Percentiles rank a stretch among this genome's conserved stretches.
Evolutionary conservation across 2,888 invertebrate species (phyloP).

Genomic region (Hydraecia micacea): DNA sequence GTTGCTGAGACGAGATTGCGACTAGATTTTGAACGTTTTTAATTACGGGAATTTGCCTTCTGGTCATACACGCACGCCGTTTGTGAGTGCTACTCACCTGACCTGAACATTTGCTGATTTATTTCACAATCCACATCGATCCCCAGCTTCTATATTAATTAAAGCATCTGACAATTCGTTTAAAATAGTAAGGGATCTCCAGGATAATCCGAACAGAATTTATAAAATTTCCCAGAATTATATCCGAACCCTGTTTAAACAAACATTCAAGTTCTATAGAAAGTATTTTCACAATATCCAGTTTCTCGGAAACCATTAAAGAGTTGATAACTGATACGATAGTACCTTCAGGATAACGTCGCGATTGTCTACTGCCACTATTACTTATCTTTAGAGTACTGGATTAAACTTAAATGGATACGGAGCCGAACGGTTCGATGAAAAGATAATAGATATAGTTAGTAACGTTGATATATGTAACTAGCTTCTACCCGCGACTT

Average conservation of each 20-base stretch:
- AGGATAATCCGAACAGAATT: too few relatives aligned
- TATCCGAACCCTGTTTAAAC: not conserved
- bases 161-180: not conserved
- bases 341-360: constrained; percentile 20
- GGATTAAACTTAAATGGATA: constrained; percentile 18
- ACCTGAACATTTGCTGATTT: not conserved
- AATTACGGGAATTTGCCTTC: too few relatives aligned
- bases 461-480: constrained; percentile 1
- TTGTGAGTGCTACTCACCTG: too few relatives aligned
- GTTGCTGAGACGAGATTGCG: too few relatives aligned
- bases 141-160: not conserved
- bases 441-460: not conserved
- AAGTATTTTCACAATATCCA: not conserved
- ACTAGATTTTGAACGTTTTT: too few relatives aligned
- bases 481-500: too few relatives aligned
- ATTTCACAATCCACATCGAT: not conserved
- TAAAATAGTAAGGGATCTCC: not conserved
- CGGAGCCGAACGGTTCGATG: not conserved
- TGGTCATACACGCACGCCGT: too few relatives aligned
- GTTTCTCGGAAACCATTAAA: constrained; percentile 8
- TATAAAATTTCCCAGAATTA: not conserved
- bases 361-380: constrained; percentile 13
- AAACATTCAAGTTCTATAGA: not conserved
- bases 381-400: not conserved
- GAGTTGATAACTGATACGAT: constrained; percentile 19